phyloP scores from a whole-genome alignment of 2,797 vertebrate species.

The Rhyacichthys aspro region DNA sequence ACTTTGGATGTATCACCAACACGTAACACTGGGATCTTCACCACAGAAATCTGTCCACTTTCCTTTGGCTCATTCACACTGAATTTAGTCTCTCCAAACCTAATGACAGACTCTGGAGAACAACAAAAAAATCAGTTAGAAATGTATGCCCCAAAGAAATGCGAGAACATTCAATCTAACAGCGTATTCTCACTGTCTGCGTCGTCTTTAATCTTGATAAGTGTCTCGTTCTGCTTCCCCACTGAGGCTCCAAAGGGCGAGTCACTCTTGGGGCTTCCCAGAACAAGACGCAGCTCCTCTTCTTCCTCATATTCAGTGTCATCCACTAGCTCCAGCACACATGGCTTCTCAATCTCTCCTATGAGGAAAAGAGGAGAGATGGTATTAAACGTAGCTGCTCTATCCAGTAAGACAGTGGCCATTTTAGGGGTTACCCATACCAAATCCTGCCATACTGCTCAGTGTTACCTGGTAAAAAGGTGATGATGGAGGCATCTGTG shows the following conservation, averaged over 20 bases:
- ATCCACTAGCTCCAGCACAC: constrained; percentile 83
- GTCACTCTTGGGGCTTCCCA: constrained; percentile 88
- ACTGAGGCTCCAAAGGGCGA: constrained; percentile 90
- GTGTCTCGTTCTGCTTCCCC: constrained; percentile 88
- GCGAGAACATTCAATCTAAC: too few species aligned
- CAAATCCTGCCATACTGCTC: too few species aligned
- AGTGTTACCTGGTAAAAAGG: constrained; percentile 87
- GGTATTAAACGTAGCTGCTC: background rate
- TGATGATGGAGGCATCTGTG: constrained; percentile 87
- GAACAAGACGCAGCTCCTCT: constrained; percentile 92
- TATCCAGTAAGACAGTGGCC: too few species aligned
- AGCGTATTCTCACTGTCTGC: constrained; percentile 86
- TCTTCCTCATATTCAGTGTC: constrained; percentile 88
- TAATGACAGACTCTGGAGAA: constrained; percentile 87
- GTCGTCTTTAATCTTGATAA: constrained; percentile 89
- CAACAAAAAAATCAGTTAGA: background rate
- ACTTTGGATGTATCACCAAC: constrained; percentile 91
- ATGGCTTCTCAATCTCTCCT: constrained; percentile 92
- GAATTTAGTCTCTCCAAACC: constrained; percentile 91
- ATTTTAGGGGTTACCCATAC: too few species aligned
- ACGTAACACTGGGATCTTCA: constrained; percentile 89
- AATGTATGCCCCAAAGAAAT: too few species aligned
- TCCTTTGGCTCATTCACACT: constrained; percentile 90
- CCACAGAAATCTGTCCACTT: constrained; percentile 80
- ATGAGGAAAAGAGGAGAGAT: constrained; percentile 9